Base-by-base conservation (phyloP, 2,888 invertebrate genomes). In the Gibbula magus region DNA sequence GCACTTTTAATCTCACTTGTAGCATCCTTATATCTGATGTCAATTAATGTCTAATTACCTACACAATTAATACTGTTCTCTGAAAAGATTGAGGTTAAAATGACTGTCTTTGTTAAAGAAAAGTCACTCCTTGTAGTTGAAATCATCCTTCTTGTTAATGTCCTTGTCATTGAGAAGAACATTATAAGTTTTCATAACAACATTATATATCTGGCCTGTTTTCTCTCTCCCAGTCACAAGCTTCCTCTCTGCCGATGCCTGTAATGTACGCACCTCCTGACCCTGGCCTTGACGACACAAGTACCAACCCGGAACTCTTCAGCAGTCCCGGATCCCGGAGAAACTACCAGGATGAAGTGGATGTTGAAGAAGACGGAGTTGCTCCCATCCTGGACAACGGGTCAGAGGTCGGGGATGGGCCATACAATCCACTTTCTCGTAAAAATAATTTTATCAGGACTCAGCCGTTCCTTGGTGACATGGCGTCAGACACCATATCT, bases 281-380 rank as follows among this genome's bases (percentile, higher is more conserved):
- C 66, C 85, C 86, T 18, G 83, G 83, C 35, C 88, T 89, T 35
- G 89, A 88, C 77, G 89, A 89, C 79, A 85, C 85, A 13, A 86
- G 87, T 79, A 89, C 89, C 29, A 89, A 88, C 66, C 89, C 90
- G 0, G 89, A 90, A 25, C 82, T 90, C 56, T 89, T 89, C 80
- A 91, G 91, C 81, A 89, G 90, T 79, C 87, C 88, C 7, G 89
- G 87, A 61, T 89, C 88, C 10, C 84, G 83, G 20, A 83, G 85
- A 16, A 87, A 88, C 8, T 85, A 85, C 70, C 87, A 87, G 78
- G 86, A 80, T 25, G 82, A 82, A 13, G 75, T 80, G 5, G 32
- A 78, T 52, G 79, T 77, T 2, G 82, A 83, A 0, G 88, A 89
- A 32, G 88, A 89, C 1, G 87, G 86, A 13, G 81, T 86, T 67